Evolutionary conservation across 2,797 vertebrate species (phyloP).

Genomic region (Hydrocynus forskahlii): DNA sequence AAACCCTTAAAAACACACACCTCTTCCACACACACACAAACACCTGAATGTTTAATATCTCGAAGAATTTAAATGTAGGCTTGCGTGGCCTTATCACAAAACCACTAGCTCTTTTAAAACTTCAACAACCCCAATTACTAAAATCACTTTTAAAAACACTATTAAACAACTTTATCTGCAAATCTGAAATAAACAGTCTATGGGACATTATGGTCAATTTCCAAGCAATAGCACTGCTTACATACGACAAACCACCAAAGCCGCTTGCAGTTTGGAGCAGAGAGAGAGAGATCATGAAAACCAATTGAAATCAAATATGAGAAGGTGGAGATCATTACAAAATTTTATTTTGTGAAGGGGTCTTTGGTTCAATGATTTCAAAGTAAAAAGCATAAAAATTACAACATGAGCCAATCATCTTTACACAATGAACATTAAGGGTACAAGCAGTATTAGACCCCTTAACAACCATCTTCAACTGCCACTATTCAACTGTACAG

Average conservation of each 20-base stretch:
- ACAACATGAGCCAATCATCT: neutral
- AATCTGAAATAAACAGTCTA: neutral
- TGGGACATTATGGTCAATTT: neutral
- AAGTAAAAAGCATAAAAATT: neutral
- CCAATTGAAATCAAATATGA: neutral
- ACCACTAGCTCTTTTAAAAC: neutral
- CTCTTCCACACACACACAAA: conserved; percentile 42
- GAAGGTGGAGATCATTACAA: neutral
- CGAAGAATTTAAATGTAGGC: neutral
- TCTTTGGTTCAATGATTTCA: neutral
- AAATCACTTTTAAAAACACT: neutral
- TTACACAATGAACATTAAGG: neutral
- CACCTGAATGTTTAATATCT: conserved; percentile 35
- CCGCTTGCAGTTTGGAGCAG: neutral
- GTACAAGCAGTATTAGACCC: neutral
- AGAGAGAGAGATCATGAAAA: neutral
- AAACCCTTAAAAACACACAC: conserved; percentile 32
- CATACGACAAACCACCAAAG: neutral
- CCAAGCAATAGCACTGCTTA: neutral
- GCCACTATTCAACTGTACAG: neutral
- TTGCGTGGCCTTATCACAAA: neutral
- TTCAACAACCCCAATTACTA: neutral
- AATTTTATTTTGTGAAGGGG: neutral
- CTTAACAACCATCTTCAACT: neutral
- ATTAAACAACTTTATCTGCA: neutral